These are phyloP conservation scores for Leptoclinus maculatus DNA, from an alignment of 2,797 vertebrate genomes.

Conservation along the genomic window DNA sequence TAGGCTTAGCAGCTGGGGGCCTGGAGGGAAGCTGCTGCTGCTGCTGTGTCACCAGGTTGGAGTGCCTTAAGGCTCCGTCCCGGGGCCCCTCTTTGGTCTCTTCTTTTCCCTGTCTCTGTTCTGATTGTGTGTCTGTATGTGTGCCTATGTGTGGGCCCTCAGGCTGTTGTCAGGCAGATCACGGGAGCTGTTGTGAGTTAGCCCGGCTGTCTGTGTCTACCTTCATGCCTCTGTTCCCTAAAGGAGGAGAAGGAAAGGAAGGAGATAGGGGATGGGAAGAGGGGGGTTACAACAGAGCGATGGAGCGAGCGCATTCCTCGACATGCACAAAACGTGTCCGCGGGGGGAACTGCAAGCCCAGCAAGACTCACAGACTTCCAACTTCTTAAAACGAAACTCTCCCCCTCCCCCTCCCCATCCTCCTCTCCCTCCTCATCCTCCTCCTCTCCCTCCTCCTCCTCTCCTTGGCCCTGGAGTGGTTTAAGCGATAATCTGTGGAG, in stretches of 20 bases:
- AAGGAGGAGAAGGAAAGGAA: slow-evolving; percentile 38
- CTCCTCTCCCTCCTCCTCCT: neutral
- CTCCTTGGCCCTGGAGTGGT: slow-evolving; percentile 38
- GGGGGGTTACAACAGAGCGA: slow-evolving; percentile 30
- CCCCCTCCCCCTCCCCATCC: slow-evolving; percentile 15
- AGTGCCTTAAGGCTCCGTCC: slow-evolving; percentile 72
- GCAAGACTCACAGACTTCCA: slow-evolving; percentile 60
- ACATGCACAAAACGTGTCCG: slow-evolving; percentile 68
- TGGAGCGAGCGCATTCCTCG: slow-evolving; percentile 60
- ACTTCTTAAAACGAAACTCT: slow-evolving; percentile 43
- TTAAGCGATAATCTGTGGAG: slow-evolving; percentile 70
- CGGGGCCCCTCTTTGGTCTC: slow-evolving; percentile 53
- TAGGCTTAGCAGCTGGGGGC: slow-evolving; percentile 1
- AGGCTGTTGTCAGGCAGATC: slow-evolving; percentile 80
- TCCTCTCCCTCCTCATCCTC: too few species aligned
- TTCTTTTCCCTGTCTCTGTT: slow-evolving; percentile 19
- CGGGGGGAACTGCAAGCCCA: slow-evolving; percentile 68
- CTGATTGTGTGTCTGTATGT: slow-evolving; percentile 33
- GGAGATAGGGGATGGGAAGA: slow-evolving; percentile 8
- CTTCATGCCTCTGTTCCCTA: slow-evolving; percentile 56
- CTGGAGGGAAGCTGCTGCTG: slow-evolving; percentile 36
- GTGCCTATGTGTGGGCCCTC: slow-evolving; percentile 60
- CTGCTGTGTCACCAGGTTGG: slow-evolving; percentile 58
- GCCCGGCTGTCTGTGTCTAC: slow-evolving; percentile 62
- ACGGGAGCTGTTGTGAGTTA: slow-evolving; percentile 54